A percentile compares a stretch with the other conserved stretches of the same genome.
These are phyloP conservation scores for Pedetes capensis DNA, from an alignment of 2,113 vertebrate genomes.

Conservation along the genomic window DNA sequence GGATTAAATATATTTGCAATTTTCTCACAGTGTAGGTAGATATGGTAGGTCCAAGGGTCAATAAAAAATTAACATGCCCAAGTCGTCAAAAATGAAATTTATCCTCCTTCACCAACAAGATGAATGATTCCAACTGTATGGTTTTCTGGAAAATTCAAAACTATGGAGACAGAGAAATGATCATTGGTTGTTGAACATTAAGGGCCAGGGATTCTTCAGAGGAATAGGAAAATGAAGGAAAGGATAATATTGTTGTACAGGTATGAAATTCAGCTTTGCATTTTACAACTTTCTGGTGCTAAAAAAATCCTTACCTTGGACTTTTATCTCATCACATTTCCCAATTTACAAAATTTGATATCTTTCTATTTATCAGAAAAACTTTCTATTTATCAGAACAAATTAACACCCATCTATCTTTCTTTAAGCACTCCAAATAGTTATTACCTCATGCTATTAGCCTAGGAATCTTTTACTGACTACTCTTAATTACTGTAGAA, in stretches of 20 bases:
- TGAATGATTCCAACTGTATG: background rate
- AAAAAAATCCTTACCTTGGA: background rate
- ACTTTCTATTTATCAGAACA: slow-evolving; percentile 2
- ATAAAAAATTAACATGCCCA: background rate
- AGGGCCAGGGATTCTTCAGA: no score
- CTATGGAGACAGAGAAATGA: no score
- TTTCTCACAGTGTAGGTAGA: background rate
- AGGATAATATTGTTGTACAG: background rate
- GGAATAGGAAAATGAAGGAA: background rate
- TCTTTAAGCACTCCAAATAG: slow-evolving; percentile 14
- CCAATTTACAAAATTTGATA: background rate
- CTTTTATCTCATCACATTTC: background rate
- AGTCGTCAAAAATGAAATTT: background rate
- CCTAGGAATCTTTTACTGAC: slow-evolving; percentile 3
- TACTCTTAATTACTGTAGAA: slow-evolving; percentile 16
- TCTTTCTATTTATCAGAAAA: background rate
- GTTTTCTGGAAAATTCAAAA: no score
- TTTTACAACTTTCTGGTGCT: background rate
- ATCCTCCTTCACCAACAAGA: background rate
- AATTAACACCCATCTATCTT: background rate
- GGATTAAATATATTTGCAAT: background rate
- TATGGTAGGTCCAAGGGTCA: background rate
- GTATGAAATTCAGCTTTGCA: background rate
- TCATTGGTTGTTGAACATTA: no score
- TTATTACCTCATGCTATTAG: slow-evolving; percentile 2